These are phyloP conservation scores for Crossocerus cetratus DNA, from an alignment of 2,888 invertebrate species.

Conservation along the genomic window DNA sequence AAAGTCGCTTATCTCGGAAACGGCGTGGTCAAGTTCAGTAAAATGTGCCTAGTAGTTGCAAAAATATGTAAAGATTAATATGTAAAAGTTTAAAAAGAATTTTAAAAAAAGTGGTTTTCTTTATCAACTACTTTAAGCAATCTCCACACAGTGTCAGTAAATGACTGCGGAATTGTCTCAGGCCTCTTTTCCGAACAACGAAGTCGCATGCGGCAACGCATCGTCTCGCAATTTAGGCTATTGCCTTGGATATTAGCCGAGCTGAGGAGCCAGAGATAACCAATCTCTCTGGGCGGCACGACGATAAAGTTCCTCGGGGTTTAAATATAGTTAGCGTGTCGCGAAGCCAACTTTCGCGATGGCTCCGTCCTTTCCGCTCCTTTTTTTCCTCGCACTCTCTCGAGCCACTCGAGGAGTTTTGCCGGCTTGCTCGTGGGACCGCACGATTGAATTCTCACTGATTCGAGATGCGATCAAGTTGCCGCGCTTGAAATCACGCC, in stretches of 20 bases:
- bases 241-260: slow-evolving; percentile 14
- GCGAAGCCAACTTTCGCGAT: background rate
- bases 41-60: too few relatives aligned
- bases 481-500: too few relatives aligned
- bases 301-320: slow-evolving; percentile 14
- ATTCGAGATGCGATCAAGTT: too few relatives aligned
- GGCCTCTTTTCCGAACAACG: too few relatives aligned
- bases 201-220: background rate
- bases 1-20: background rate
- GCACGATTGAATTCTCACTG: background rate
- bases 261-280: slow-evolving; percentile 16
- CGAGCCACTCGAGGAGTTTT: background rate
- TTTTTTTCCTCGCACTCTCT: slow-evolving; percentile 1
- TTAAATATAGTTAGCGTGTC: slow-evolving; percentile 16
- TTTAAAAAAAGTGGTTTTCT: background rate
- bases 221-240: background rate
- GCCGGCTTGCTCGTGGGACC: background rate
- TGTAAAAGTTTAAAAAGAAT: too few relatives aligned
- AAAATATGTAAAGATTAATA: too few relatives aligned
- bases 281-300: slow-evolving; percentile 7
- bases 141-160: too few relatives aligned
- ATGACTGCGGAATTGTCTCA: too few relatives aligned
- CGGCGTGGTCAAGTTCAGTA: too few relatives aligned
- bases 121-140: background rate
- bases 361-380: background rate